Evolutionary conservation across 2,113 vertebrate genomes (phyloP), one percentile per base, ranked within the genome.

Genomic region (Cinclus mexicanus): DNA sequence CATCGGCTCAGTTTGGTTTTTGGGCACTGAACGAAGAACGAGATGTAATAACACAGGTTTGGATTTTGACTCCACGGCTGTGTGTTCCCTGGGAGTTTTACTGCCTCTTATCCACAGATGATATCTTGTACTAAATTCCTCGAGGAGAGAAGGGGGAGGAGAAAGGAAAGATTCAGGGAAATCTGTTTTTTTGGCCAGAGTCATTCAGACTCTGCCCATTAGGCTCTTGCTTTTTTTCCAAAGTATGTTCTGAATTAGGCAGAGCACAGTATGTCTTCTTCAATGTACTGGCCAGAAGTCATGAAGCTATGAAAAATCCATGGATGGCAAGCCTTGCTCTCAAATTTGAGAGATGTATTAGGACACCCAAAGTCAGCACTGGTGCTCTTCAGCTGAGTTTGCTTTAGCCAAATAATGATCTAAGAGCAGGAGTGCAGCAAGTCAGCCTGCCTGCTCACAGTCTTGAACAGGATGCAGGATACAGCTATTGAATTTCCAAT

Each of bases 241-340:
- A 86, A 94, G 26, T 77, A 60, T 95, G 75, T 80, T 94, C 75
- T 88, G 80, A 93, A 80, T 93, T 85, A 93, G 68, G 93, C 75
- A 88, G 75, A 70, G 39, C 1, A 28, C 63, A 59, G 75, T 67
- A 56, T 44, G 33, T 83, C 68, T 89, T 57, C 80, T 84, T 83
- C 71, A 63, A 4, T 1, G 5, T 81, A 49, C 85, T 89, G 44
- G 60, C 44, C 47, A 86, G 71, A 64, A 88, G 53, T 75, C 56
- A 17, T 7, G 70, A 82, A 83, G 49, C 80, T 63, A 8, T 49
- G 78, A 72, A 53, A 91, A 65, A 75, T 26, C 28, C 56, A 6
- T 6, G 52, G 52, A 89, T 52, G 28, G 74, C 57, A 91, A 79
- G 65, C 39, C 56, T 72, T 60, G 39, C 60, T 94, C 21, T 83